These are phyloP conservation scores for Drosophila bocki DNA, from an alignment of 1,140 invertebrate species.

Conservation along the genomic window DNA sequence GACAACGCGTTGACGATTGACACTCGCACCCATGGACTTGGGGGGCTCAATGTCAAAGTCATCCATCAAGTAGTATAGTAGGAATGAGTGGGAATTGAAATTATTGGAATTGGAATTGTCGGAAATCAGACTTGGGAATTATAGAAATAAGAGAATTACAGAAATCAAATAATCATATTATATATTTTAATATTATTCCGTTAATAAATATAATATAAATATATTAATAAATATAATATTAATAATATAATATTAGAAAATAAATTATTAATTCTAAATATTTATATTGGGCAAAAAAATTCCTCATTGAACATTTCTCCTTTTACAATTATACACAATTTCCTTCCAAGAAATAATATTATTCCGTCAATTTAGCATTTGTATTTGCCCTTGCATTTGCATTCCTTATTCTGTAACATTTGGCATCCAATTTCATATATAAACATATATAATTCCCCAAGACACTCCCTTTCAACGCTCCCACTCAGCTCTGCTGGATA, in stretches of 20 bases:
- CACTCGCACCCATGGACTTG: constrained; percentile 37
- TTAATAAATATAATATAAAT: too few species aligned
- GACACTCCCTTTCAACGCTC: constrained; percentile 18
- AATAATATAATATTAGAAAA: too few species aligned
- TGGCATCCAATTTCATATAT: constrained; percentile 16
- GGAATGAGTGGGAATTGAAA: not conserved
- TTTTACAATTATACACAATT: not conserved
- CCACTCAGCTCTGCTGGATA: constrained; percentile 8
- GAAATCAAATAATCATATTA: too few species aligned
- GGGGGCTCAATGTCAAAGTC: constrained; percentile 67
- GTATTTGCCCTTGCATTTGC: not conserved
- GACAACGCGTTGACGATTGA: constrained; percentile 49
- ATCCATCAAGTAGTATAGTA: constrained; percentile 7
- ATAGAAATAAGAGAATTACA: too few species aligned
- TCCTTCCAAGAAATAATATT: not conserved
- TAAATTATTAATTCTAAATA: not conserved
- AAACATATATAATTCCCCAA: constrained; percentile 1
- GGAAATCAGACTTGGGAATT: too few species aligned
- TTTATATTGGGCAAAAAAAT: too few species aligned
- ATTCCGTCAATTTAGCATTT: not conserved
- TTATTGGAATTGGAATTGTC: not conserved
- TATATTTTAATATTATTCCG: too few species aligned
- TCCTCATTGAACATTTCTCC: not conserved
- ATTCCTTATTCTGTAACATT: constrained; percentile 1
- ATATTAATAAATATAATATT: too few species aligned